Base-by-base conservation (phyloP, 2,888 invertebrate species). In the Mylabris sibirica region DNA sequence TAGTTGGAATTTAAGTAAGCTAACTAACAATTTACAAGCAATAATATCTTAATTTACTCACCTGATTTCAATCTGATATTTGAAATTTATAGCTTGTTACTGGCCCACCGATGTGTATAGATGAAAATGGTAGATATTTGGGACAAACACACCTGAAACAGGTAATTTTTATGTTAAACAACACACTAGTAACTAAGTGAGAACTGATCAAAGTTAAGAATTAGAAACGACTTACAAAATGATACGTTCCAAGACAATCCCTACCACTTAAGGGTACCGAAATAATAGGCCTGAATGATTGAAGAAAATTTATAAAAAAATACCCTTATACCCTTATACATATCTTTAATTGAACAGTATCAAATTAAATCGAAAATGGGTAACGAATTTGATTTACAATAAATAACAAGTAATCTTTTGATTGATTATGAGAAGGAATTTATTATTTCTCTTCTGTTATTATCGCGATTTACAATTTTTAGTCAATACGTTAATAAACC, bases 11-110 rank as follows among this genome's bases (percentile, higher is more conserved):
- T 12, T 44, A n/a, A 44, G n/a, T 8, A 17, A 35, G 17, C 20
- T n/a, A 60, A n/a, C 60, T 34, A 20, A 60, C 60, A 60, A 35
- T 20, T 60, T 60, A 35, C 6, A n/a, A 38, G 30, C 17, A 60
- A 60, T 17, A 35, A 60, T 60, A 11, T 34, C 60, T 35, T 35
- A 34, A 60, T 60, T 60, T 38, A 38, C 34, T 38, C 60, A 38
- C 60, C 60, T 20, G 60, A 60, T 60, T 20, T 22, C n/a, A n/a
- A 60, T 60, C 60, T 60, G 34, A 60, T 38, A 38, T 60, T 38
- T 22, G 24, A 60, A 60, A 60, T 20, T n/a, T 20, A 30, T 20
- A 34, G 35, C 35, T 60, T 49, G 22, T 20, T 49, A 1, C 17
- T 17, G 17, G 20, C 49, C 49, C 20, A 20, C 49, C 49, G 20